Conservation (phyloP, 2,888 invertebrate genomes). For the Cheiracanthium punctorium region DNA sequence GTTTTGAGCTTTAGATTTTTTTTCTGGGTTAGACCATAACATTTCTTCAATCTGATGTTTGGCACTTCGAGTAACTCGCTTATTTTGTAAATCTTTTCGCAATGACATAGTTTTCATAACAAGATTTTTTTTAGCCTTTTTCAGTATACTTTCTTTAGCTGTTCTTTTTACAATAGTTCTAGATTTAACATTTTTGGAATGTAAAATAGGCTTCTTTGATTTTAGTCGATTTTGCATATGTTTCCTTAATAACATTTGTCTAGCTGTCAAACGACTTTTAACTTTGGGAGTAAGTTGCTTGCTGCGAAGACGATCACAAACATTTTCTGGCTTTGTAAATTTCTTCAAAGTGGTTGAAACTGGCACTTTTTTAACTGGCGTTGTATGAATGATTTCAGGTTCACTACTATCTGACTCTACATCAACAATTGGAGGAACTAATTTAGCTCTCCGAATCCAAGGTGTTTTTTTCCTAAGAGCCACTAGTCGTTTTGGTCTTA, state of each 20-base stretch:
- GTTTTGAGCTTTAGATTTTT: slow-evolving; percentile 4
- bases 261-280: slow-evolving; percentile 15
- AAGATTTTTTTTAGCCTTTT: slow-evolving; percentile 40
- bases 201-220: slow-evolving; percentile 47
- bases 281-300: background rate
- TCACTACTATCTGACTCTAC: slow-evolving; percentile 71
- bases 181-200: slow-evolving; percentile 45
- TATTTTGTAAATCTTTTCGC: slow-evolving; percentile 59
- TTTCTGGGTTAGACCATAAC: slow-evolving; percentile 61
- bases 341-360: background rate
- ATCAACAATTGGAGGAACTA: slow-evolving; percentile 71
- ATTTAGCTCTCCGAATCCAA: slow-evolving; percentile 60
- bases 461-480: slow-evolving; percentile 39
- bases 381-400: slow-evolving; percentile 41
- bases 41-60: slow-evolving; percentile 59
- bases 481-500: slow-evolving; percentile 14
- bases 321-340: background rate
- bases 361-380: slow-evolving; percentile 20
- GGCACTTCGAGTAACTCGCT: slow-evolving; percentile 63
- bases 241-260: slow-evolving; percentile 51
- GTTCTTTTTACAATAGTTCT: slow-evolving; percentile 26
- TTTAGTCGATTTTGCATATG: slow-evolving; percentile 50
- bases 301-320: slow-evolving; percentile 20
- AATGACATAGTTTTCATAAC: slow-evolving; percentile 61
- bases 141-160: slow-evolving; percentile 36